Conservation (phyloP, 2,113 vertebrate genomes). For the Prochilodus magdalenae region DNA sequence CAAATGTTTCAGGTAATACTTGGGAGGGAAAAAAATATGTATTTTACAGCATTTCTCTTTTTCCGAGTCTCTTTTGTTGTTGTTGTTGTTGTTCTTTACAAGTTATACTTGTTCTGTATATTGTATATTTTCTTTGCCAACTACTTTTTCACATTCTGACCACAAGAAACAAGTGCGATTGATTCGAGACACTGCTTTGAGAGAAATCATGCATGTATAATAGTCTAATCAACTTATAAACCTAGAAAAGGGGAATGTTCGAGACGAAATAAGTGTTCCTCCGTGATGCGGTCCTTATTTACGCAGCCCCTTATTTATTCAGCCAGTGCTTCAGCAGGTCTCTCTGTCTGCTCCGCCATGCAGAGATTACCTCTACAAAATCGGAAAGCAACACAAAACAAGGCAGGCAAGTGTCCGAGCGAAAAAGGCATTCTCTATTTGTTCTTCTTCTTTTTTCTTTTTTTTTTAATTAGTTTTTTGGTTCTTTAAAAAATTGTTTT, state of each 20-base stretch:
- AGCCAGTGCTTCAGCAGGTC: constrained; percentile 55
- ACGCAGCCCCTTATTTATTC: constrained; percentile 53
- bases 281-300: constrained; percentile 35
- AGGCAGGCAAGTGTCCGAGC: constrained; percentile 77
- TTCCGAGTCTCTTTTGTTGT: constrained; percentile 59
- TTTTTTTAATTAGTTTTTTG: not conserved
- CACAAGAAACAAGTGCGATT: constrained; percentile 79
- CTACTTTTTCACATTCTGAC: constrained; percentile 80
- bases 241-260: constrained; percentile 78
- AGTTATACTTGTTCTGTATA: constrained; percentile 73
- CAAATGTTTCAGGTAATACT: constrained; percentile 73
- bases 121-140: constrained; percentile 78
- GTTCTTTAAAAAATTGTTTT: constrained; percentile 14
- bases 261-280: constrained; percentile 66
- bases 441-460: constrained; percentile 26
- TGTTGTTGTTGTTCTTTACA: constrained; percentile 76
- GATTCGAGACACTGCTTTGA: constrained; percentile 67
- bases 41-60: constrained; percentile 79
- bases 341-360: constrained; percentile 68
- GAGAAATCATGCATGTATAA: constrained; percentile 80
- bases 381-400: constrained; percentile 77
- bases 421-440: constrained; percentile 64
- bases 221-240: constrained; percentile 73
- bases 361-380: constrained; percentile 76
- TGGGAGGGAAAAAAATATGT: constrained; percentile 83